Percentiles rank a stretch among this genome's conserved stretches.
phyloP scores from a whole-genome alignment of 2,888 invertebrate species.

The Eucera pruinosa region DNA sequence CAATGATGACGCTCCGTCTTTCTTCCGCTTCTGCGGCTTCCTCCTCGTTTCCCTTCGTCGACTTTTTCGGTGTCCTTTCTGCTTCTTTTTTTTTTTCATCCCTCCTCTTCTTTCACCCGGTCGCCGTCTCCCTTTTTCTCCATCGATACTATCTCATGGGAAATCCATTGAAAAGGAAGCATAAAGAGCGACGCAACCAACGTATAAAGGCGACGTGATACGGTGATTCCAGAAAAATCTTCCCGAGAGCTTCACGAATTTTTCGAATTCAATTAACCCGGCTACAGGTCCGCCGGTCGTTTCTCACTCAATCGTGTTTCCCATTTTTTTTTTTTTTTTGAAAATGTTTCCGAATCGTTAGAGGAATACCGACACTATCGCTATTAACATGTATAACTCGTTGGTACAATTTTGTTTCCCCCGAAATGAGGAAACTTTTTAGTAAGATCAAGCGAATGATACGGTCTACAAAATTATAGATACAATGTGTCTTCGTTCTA shows the following conservation, averaged over 20 bases:
- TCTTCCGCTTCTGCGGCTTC: slow-evolving; percentile 35
- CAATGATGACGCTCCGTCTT: slow-evolving; percentile 62
- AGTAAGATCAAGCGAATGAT: no score
- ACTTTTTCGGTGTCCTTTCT: slow-evolving; percentile 38
- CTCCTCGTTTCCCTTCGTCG: slow-evolving; percentile 25
- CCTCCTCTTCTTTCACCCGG: slow-evolving; percentile 11
- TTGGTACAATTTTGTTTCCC: no score
- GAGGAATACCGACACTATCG: no score
- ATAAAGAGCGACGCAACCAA: slow-evolving; percentile 44
- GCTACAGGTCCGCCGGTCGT: no score
- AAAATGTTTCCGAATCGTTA: no score
- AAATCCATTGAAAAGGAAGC: slow-evolving; percentile 59
- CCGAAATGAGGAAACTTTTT: no score
- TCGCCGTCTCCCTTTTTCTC: not conserved
- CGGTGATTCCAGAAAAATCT: slow-evolving; percentile 16
- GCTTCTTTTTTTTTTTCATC: slow-evolving; percentile 44
- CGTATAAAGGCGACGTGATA: slow-evolving; percentile 36
- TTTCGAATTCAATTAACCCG: slow-evolving; percentile 30
- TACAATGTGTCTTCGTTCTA: no score
- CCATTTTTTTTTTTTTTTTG: no score
- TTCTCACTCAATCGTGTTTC: no score
- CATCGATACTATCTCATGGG: slow-evolving; percentile 55
- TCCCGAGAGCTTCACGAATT: not conserved
- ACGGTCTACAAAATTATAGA: no score
- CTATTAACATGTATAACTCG: no score